These are phyloP conservation scores for Condylura cristata DNA, from an alignment of 2,113 vertebrate genomes.

Conservation along the genomic window DNA sequence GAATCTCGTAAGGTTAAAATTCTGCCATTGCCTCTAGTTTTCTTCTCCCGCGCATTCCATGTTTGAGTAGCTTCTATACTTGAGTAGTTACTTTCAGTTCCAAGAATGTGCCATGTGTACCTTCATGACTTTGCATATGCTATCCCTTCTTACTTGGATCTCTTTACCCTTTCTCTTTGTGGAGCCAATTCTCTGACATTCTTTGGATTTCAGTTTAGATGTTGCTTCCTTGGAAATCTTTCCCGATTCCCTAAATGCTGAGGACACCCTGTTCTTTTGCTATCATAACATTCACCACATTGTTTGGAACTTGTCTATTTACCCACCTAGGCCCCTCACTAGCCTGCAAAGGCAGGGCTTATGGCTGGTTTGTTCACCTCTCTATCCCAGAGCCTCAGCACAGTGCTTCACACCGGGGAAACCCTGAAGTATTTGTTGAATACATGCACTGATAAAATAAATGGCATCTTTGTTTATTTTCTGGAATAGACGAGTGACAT, in stretches of 20 bases:
- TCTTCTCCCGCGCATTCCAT: neutral
- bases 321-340: neutral
- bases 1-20: neutral
- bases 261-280: neutral
- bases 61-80: neutral
- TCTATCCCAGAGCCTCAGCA: neutral
- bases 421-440: neutral
- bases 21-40: neutral
- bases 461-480: constrained; percentile 11
- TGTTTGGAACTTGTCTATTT: neutral
- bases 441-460: constrained; percentile 18
- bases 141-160: neutral
- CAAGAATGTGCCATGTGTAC: neutral
- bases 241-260: neutral
- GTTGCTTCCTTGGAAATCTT: neutral
- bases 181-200: neutral
- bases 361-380: neutral
- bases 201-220: constrained; percentile 50
- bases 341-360: neutral
- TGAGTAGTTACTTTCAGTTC: neutral
- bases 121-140: neutral
- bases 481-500: neutral
- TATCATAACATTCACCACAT: neutral
- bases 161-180: neutral
- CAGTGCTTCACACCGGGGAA: neutral